phyloP scores from a whole-genome alignment of 2,113 vertebrate genomes.

The Thymallus thymallus region DNA sequence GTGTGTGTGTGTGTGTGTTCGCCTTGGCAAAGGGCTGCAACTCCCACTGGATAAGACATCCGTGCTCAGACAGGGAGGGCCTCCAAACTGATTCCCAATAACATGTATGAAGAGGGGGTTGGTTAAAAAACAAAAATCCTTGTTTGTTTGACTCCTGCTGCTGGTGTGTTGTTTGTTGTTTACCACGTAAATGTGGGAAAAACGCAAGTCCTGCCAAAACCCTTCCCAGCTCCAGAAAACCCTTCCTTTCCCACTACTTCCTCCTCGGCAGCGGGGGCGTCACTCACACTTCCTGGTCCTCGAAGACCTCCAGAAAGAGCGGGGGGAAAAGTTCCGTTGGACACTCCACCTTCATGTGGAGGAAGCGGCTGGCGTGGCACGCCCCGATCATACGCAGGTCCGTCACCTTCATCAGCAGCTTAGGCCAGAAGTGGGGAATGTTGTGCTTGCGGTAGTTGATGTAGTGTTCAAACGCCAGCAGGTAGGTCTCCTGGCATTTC shows the following conservation, averaged over 20 bases:
- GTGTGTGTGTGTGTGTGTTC: slow-evolving; percentile 26
- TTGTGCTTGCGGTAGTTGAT: slow-evolving; percentile 99
- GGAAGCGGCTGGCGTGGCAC: slow-evolving; percentile 98
- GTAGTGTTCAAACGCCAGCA: slow-evolving; percentile 99
- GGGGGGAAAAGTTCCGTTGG: slow-evolving; percentile 97
- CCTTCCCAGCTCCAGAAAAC: too few relatives aligned
- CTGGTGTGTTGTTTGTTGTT: slow-evolving; percentile 60
- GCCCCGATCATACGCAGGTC: slow-evolving; percentile 98
- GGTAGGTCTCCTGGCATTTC: slow-evolving; percentile 95
- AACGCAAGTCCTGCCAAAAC: too few relatives aligned
- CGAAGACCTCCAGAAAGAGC: slow-evolving; percentile 96
- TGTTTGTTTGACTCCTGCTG: slow-evolving; percentile 44
- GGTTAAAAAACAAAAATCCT: slow-evolving; percentile 41
- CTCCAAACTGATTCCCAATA: slow-evolving; percentile 56
- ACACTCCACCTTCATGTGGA: slow-evolving; percentile 99
- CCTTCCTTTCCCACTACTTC: background rate
- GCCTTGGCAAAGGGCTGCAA: slow-evolving; percentile 68
- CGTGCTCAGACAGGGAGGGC: slow-evolving; percentile 76
- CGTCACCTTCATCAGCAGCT: slow-evolving; percentile 99
- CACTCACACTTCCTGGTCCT: slow-evolving; percentile 75
- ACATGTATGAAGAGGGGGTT: slow-evolving; percentile 45
- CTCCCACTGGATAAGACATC: slow-evolving; percentile 68
- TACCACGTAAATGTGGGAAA: background rate
- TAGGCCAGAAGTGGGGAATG: slow-evolving; percentile 98
- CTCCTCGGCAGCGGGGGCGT: too few relatives aligned